Percentiles rank a stretch among this genome's conserved stretches.
Evolutionary conservation across 2,113 vertebrate genomes (phyloP).

Genomic region (Todiramphus chloris): DNA sequence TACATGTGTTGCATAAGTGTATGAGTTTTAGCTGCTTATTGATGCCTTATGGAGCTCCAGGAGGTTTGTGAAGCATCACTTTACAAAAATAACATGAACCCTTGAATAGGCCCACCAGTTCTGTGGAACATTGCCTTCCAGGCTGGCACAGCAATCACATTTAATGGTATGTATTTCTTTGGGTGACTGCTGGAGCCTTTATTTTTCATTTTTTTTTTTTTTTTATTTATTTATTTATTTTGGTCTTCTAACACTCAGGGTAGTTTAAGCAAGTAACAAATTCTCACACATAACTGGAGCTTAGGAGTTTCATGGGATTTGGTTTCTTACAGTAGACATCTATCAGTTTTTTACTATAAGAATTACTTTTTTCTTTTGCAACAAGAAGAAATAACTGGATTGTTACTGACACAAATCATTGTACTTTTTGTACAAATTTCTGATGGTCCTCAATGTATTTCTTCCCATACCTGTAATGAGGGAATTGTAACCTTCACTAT

Average conservation of each 20-base stretch:
- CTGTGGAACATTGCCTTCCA: background rate
- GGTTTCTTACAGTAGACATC: background rate
- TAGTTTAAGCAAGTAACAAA: background rate
- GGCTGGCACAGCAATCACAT: background rate
- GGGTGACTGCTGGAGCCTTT: background rate
- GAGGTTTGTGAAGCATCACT: background rate
- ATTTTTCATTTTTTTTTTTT: background rate
- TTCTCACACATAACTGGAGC: background rate
- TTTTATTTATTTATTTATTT: background rate
- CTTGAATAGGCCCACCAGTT: background rate
- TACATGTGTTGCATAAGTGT: background rate
- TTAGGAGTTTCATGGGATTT: background rate
- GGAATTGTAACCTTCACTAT: background rate
- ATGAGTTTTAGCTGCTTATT: background rate
- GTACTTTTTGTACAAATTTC: background rate
- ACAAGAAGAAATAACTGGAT: background rate
- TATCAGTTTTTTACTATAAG: background rate
- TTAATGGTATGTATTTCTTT: background rate
- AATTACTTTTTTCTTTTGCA: background rate
- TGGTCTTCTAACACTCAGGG: background rate
- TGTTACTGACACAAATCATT: accelerated
- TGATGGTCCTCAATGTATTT: background rate
- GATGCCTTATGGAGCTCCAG: background rate
- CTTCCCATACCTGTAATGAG: background rate
- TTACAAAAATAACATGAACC: background rate